A percentile compares a stretch with the other conserved stretches of the same genome.
phyloP scores from a whole-genome alignment of 1,140 invertebrate species.

The Pemphigus obesinymphae region DNA sequence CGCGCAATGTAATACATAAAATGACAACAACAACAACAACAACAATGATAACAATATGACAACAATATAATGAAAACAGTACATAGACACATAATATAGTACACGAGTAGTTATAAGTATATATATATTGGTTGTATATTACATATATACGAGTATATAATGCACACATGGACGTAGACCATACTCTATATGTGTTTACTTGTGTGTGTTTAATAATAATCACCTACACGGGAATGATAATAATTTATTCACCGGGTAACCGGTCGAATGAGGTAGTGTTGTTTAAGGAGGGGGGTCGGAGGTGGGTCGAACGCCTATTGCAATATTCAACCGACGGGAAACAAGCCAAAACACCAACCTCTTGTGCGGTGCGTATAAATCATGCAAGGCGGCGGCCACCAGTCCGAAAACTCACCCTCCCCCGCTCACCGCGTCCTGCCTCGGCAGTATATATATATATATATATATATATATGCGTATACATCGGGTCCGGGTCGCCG shows the following conservation, averaged over 20 bases:
- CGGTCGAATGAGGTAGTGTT: background rate
- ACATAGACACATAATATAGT: too few relatives aligned
- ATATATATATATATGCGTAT: background rate
- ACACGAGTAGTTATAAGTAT: too few relatives aligned
- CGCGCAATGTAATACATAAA: too few relatives aligned
- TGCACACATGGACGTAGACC: too few relatives aligned
- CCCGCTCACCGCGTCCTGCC: too few relatives aligned
- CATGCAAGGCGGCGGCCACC: background rate
- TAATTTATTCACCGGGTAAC: slow-evolving; percentile 17
- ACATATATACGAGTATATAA: too few relatives aligned
- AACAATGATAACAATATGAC: too few relatives aligned
- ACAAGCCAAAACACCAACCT: slow-evolving; percentile 39
- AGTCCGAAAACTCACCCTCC: background rate
- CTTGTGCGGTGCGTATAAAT: slow-evolving; percentile 32
- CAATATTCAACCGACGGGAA: slow-evolving; percentile 33
- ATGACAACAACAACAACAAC: too few relatives aligned
- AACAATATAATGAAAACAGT: too few relatives aligned
- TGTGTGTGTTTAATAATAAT: slow-evolving; percentile 27
- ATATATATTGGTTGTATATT: too few relatives aligned
- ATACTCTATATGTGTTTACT: too few relatives aligned
- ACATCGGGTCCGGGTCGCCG: background rate
- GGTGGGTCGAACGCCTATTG: background rate
- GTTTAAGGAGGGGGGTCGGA: too few relatives aligned
- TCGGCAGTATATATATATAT: background rate
- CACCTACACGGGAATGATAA: background rate